Conservation (phyloP, 2,797 vertebrate genomes). For the Propithecus perrieri region DNA sequence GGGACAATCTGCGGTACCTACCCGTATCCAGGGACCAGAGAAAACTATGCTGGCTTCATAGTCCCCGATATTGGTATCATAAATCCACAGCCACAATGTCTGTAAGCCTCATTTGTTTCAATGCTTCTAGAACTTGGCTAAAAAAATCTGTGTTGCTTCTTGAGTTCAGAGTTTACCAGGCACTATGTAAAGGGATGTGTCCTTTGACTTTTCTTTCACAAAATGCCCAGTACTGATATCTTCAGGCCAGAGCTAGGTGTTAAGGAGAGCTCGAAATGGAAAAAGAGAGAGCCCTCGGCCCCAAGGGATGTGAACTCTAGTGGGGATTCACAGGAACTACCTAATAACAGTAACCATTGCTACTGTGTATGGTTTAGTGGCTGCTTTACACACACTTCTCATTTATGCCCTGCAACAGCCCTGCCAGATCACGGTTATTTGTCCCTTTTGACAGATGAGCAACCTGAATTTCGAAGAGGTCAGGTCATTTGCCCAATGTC, state of each 20-base stretch:
- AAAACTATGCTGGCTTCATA: background rate
- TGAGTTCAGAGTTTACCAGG: background rate
- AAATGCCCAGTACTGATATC: background rate
- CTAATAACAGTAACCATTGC: background rate
- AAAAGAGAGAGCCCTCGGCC: background rate
- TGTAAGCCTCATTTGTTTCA: background rate
- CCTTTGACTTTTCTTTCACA: background rate
- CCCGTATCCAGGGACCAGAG: background rate
- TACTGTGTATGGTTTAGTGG: background rate
- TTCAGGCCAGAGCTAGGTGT: background rate
- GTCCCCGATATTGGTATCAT: no score
- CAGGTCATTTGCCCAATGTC: background rate
- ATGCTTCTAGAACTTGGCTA: background rate
- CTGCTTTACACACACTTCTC: background rate
- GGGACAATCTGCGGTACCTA: fast-evolving
- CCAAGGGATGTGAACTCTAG: background rate
- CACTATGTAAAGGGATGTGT: background rate
- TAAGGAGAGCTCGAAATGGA: background rate
- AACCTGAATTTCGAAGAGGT: background rate
- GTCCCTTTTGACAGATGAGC: background rate
- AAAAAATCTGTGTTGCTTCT: background rate
- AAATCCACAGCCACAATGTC: background rate
- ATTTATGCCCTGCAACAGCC: background rate
- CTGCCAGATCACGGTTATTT: background rate
- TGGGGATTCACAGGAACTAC: background rate